These are phyloP conservation scores for Caenorhabditis angaria DNA, from an alignment of 2,888 invertebrate species.

Conservation along the genomic window DNA sequence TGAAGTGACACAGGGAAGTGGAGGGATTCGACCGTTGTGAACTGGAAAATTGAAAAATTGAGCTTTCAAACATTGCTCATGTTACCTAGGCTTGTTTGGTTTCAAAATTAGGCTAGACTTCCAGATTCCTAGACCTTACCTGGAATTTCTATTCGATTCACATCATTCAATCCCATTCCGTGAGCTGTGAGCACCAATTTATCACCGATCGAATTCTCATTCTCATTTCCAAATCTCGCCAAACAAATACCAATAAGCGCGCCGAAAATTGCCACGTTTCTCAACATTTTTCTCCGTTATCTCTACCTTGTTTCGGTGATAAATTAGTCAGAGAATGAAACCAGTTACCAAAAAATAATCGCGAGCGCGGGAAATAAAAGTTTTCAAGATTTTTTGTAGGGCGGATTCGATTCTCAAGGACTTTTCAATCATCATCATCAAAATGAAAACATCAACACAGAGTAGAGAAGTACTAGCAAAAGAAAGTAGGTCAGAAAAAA, in stretches of 20 bases:
- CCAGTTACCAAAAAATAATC: no score
- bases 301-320: no score
- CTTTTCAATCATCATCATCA: slow-evolving; percentile 4
- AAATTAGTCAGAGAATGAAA: no score
- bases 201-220: slow-evolving; percentile 48
- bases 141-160: slow-evolving; percentile 65
- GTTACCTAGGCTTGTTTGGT: not conserved
- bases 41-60: slow-evolving; percentile 37
- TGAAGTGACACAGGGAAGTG: slow-evolving; percentile 65
- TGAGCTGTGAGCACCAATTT: slow-evolving; percentile 61
- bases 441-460: no score
- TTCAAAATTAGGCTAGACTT: not conserved
- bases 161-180: slow-evolving; percentile 64
- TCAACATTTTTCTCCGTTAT: no score
- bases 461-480: not conserved
- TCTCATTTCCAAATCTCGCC: slow-evolving; percentile 20
- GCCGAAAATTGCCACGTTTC: no score
- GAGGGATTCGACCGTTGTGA: slow-evolving; percentile 58
- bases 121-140: slow-evolving; percentile 36
- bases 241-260: no score
- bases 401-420: not conserved
- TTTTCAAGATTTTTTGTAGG: not conserved
- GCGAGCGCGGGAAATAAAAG: no score
- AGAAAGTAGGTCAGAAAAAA: not conserved
- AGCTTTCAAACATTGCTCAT: not conserved